Conservation (phyloP, 64 coral and sea anemone genomes). For the Trachythela sp. region DNA sequence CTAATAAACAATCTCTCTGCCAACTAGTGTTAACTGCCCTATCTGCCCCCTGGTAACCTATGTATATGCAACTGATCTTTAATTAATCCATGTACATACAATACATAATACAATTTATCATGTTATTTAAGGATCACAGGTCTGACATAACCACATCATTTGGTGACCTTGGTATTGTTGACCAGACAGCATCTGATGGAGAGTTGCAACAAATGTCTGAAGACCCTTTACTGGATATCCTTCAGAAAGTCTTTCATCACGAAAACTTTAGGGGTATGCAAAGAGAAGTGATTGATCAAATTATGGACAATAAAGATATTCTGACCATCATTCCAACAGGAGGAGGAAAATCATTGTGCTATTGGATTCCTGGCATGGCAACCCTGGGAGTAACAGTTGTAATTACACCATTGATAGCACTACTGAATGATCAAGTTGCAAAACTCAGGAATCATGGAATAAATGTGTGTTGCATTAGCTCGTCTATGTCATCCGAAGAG, state of each 20-base stretch:
- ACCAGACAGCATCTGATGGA: too few relatives aligned
- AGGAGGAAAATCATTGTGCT: not conserved
- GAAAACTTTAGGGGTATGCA: not conserved
- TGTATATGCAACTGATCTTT: too few relatives aligned
- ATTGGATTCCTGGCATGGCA: not conserved
- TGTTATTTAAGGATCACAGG: too few relatives aligned
- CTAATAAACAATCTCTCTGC: too few relatives aligned
- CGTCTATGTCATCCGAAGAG: not conserved
- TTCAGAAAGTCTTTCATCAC: not conserved
- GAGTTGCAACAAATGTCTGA: not conserved
- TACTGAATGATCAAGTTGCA: not conserved
- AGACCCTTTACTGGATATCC: not conserved
- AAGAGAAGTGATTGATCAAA: not conserved
- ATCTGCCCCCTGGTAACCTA: too few relatives aligned
- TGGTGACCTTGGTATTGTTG: too few relatives aligned
- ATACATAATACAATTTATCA: too few relatives aligned
- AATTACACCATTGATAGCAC: conserved; percentile 2
- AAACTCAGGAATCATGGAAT: not conserved
- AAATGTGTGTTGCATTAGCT: conserved; percentile 11
- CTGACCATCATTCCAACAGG: conserved; percentile 24
- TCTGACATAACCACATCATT: too few relatives aligned
- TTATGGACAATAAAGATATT: not conserved
- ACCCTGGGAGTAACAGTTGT: not conserved
- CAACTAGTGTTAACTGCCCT: too few relatives aligned
- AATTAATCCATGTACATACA: too few relatives aligned